A percentile compares a stretch with the other conserved stretches of the same genome.
Evolutionary conservation across 2,113 vertebrate genomes (phyloP).

Genomic region (Seriola rivoliana): DNA sequence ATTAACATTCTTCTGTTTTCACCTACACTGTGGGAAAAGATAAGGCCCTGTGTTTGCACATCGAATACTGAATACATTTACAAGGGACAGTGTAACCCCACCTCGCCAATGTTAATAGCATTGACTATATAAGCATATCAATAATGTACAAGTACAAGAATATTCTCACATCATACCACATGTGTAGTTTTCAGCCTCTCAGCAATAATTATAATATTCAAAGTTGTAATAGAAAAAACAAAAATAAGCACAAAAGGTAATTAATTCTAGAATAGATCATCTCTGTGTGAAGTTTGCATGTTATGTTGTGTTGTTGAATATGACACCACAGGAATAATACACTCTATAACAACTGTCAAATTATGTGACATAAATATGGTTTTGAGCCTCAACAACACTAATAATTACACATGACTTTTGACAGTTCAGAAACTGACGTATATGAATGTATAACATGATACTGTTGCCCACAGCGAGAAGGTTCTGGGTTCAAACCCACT

Average conservation of each 20-base stretch:
- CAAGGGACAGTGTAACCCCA: background rate
- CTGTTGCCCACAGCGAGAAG: background rate
- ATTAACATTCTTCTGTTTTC: conserved; percentile 33
- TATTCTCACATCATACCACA: background rate
- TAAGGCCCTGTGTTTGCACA: conserved; percentile 14
- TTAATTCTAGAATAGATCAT: background rate
- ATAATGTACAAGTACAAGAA: background rate
- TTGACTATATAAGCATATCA: background rate
- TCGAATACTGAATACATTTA: background rate
- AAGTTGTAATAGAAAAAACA: background rate
- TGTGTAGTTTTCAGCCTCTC: background rate
- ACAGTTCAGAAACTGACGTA: background rate
- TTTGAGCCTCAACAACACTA: background rate
- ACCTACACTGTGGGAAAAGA: conserved; percentile 19
- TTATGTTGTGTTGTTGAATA: too few species aligned
- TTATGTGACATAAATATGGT: background rate
- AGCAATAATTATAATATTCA: background rate
- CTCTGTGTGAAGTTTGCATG: background rate
- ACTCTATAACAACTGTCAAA: background rate
- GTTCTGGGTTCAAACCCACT: background rate
- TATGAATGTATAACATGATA: background rate
- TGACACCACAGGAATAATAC: too few species aligned
- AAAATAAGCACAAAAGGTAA: background rate
- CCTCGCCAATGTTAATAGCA: conserved; percentile 14
- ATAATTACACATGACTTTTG: too few species aligned